These are phyloP conservation scores for Tragulus kanchil DNA, from an alignment of 2,113 vertebrate species.

Conservation along the genomic window DNA sequence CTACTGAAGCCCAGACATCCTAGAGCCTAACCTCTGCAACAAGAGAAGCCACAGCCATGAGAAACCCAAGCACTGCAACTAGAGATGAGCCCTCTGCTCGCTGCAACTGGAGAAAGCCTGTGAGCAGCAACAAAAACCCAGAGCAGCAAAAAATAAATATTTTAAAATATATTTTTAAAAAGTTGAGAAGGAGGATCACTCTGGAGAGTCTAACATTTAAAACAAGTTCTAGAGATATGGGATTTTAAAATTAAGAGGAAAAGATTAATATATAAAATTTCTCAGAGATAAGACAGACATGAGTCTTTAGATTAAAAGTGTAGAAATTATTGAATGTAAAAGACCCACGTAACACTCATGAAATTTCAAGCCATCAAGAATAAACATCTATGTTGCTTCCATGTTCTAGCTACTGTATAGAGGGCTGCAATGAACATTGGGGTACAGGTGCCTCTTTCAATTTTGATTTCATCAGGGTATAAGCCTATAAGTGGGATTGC, in stretches of 20 bases:
- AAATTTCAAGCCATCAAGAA: not conserved
- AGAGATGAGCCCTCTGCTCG: not conserved
- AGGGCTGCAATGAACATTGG: too few relatives aligned
- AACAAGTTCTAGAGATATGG: not conserved
- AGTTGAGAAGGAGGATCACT: not conserved
- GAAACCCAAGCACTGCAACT: not conserved
- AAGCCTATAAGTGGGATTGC: too few relatives aligned
- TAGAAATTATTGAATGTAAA: not conserved
- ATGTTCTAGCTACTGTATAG: too few relatives aligned
- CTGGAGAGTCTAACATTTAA: not conserved
- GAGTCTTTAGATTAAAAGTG: not conserved
- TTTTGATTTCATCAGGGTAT: too few relatives aligned
- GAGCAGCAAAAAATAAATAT: not conserved
- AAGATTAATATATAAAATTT: not conserved
- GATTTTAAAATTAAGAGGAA: constrained; percentile 37
- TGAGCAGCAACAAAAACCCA: not conserved
- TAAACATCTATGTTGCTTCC: too few relatives aligned
- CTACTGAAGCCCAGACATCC: not conserved
- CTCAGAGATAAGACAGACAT: not conserved
- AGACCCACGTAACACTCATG: not conserved
- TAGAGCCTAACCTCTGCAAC: not conserved
- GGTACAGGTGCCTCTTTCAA: too few relatives aligned
- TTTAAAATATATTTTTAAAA: not conserved
- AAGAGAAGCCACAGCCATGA: not conserved
- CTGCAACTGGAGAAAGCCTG: not conserved